These are phyloP conservation scores for Percopsis transmontana DNA, from an alignment of 2,113 vertebrate genomes.

Conservation along the genomic window DNA sequence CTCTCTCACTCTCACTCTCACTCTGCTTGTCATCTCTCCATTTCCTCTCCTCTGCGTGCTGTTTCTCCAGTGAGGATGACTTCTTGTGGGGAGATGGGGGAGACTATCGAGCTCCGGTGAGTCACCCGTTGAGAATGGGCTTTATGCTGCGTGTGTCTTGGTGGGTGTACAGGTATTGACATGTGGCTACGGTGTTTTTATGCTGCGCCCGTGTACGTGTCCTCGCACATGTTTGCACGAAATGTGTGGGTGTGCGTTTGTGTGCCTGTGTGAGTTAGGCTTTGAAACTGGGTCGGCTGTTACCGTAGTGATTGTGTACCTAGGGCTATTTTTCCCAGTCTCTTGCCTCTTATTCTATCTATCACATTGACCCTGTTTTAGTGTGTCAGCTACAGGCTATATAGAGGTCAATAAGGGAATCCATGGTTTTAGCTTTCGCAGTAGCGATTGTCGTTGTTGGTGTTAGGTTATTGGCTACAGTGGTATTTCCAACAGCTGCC, in stretches of 20 bases:
- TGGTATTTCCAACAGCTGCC: constrained; percentile 43
- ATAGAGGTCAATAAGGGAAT: constrained; percentile 27
- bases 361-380: constrained; percentile 52
- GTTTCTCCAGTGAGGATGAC: constrained; percentile 59
- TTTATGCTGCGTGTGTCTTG: constrained; percentile 1
- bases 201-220: background rate
- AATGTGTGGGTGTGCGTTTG: background rate
- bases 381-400: constrained; percentile 3
- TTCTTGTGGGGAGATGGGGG: constrained; percentile 71
- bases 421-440: background rate
- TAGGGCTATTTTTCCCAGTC: constrained; percentile 28
- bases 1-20: too few species aligned
- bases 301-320: constrained; percentile 27
- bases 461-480: constrained; percentile 30
- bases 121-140: constrained; percentile 30
- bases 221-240: background rate
- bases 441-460: constrained; percentile 25
- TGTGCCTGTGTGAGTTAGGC: constrained; percentile 28
- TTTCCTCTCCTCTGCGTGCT: constrained; percentile 24
- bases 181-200: background rate
- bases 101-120: constrained; percentile 77
- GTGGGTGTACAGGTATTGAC: background rate
- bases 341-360: constrained; percentile 35
- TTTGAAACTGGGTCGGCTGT: constrained; percentile 54
- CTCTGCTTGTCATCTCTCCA: constrained; percentile 31